Conservation (phyloP, 2,113 vertebrate species). For the Phocoena sinus region DNA sequence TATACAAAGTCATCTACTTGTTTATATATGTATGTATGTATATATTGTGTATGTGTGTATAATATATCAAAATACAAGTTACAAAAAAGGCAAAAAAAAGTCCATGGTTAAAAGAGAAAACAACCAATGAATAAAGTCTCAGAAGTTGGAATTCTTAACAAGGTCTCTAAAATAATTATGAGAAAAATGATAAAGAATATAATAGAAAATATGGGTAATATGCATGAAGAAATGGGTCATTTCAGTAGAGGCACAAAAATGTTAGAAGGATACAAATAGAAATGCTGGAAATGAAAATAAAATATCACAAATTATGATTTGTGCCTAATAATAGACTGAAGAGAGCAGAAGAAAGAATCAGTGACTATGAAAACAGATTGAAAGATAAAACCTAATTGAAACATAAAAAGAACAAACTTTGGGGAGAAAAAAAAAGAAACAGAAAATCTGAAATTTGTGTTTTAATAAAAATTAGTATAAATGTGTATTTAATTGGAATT, state of each 20-base stretch:
- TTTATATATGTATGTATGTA: not conserved
- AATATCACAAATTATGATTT: not conserved
- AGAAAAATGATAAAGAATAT: not conserved
- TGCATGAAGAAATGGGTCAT: not conserved
- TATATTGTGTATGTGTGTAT: too few relatives aligned
- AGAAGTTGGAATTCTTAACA: not conserved
- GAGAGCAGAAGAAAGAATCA: not conserved
- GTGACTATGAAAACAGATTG: not conserved
- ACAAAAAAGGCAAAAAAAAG: not conserved
- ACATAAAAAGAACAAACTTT: not conserved
- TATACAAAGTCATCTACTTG: not conserved
- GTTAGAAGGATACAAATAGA: not conserved
- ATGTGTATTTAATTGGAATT: not conserved
- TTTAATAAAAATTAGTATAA: not conserved
- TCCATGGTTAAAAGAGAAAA: not conserved
- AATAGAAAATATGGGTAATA: not conserved
- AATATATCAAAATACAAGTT: not conserved
- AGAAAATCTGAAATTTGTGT: not conserved
- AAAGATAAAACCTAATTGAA: not conserved
- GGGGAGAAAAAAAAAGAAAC: not conserved
- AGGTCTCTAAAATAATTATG: not conserved
- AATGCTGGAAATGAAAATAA: not conserved
- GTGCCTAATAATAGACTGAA: not conserved
- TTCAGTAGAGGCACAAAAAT: not conserved
- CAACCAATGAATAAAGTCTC: not conserved